Base-by-base conservation (phyloP, 2,888 invertebrate species). In the Diplazon laetatorius region DNA sequence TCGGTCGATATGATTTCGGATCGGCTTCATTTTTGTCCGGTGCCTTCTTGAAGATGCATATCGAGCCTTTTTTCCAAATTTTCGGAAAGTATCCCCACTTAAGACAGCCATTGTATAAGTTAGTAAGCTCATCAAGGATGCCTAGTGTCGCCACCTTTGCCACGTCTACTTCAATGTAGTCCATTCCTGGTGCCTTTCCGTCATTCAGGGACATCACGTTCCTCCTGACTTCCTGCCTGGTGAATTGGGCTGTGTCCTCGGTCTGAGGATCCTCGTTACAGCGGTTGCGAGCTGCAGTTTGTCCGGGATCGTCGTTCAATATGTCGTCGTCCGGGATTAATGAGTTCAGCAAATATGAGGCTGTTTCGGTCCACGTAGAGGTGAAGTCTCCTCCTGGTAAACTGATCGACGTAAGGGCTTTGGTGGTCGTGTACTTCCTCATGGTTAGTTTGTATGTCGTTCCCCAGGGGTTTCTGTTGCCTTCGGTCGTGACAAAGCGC, bases 1-100 rank as follows among this genome's bases (percentile, higher is more conserved):
- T 68, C 0, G 68, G 50, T 0, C 37, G 50, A 10, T 68, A 68
- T 9, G 68, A 68, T 9, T 42, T 37, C 1, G 55, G 55, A 16
- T 68, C 22, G 6, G 52, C 10, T n/a, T 20, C 52, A 1, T 65
- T 48, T 14, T 65, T 65, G 0, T 66, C 66, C 0, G 14, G 30
- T 3, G 35, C 37, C 14, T 66, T 69, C 0, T 2, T 5, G 2
- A 69, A 37, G 46, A 55, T 14, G 9, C 42, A 25, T 1, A 69
- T 4, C 2, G 46, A 46, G 10, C 57, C 59, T 1, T 12, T n/a
- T 25, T 46, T 69, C 57, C 69, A 69, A 1, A 0, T 39, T 18
- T 14, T 20, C 4, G 37, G 59, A 8, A 59, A 59, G 5, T 18
- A 12, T 2, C 18, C 39, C 59, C 59, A 39, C 12, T 59, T 59